A percentile compares a stretch with the other conserved stretches of the same genome.
Evolutionary conservation across 2,888 invertebrate genomes (phyloP).

Genomic region (Drosophila emarginata): DNA sequence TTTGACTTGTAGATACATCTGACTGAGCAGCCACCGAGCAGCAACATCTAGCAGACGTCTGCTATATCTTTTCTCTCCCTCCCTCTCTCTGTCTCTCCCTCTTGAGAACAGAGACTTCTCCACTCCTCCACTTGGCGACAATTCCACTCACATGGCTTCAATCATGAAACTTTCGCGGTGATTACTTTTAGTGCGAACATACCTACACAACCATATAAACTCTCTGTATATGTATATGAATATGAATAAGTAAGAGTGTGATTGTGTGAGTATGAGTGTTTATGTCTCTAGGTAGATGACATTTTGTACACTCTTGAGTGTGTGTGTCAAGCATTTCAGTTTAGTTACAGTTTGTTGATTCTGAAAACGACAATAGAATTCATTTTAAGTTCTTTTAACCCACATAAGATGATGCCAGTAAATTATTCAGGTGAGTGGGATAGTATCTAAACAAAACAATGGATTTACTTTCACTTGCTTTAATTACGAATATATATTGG

Average conservation of each 20-base stretch:
- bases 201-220: slow-evolving; percentile 15
- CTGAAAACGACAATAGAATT: slow-evolving; percentile 78
- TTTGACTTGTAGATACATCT: slow-evolving; percentile 76
- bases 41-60: slow-evolving; percentile 22
- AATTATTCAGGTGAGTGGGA: slow-evolving; percentile 8
- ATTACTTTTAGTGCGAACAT: slow-evolving; percentile 39
- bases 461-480: background rate
- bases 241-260: slow-evolving; percentile 30
- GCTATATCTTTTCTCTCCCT: slow-evolving; percentile 27
- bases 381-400: slow-evolving; percentile 37
- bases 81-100: slow-evolving; percentile 9
- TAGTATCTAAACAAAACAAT: background rate
- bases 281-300: slow-evolving; percentile 3
- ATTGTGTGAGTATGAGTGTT: slow-evolving; percentile 1
- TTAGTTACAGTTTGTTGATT: slow-evolving; percentile 79
- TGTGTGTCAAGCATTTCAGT: slow-evolving; percentile 60
- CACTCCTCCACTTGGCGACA: slow-evolving; percentile 9
- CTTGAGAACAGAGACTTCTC: background rate
- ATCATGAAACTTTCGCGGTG: slow-evolving; percentile 10
- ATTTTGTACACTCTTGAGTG: slow-evolving; percentile 45
- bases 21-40: slow-evolving; percentile 53
- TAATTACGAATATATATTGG: background rate
- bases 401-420: background rate
- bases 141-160: slow-evolving; percentile 16
- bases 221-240: slow-evolving; percentile 1